Percentiles rank a stretch among this genome's conserved stretches.
phyloP scores from a whole-genome alignment of 2,113 vertebrate species.

The Malurus melanocephalus region DNA sequence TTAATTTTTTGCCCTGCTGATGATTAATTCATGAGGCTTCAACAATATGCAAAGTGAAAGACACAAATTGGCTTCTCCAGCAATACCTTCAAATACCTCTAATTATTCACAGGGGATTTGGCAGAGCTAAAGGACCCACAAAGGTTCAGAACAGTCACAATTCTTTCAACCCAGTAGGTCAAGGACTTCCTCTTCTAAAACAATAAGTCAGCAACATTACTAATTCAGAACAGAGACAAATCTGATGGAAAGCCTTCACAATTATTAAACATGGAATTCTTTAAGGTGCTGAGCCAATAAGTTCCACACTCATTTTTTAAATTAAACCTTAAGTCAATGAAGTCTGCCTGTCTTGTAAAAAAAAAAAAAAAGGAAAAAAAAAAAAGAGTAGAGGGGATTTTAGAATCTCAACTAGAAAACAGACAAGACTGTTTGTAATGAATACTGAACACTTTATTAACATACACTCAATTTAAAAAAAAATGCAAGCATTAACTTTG shows the following conservation, averaged over 20 bases:
- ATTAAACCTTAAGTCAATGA: slow-evolving; percentile 79
- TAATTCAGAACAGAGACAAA: slow-evolving; percentile 73
- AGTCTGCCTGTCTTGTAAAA: slow-evolving; percentile 63
- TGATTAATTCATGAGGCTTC: slow-evolving; percentile 84
- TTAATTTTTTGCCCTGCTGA: slow-evolving; percentile 79
- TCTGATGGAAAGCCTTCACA: slow-evolving; percentile 74
- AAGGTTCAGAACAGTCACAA: slow-evolving; percentile 77
- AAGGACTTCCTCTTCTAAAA: slow-evolving; percentile 79
- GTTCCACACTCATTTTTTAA: slow-evolving; percentile 66
- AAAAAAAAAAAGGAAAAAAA: neutral
- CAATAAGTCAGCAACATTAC: slow-evolving; percentile 80
- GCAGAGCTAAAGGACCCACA: slow-evolving; percentile 75
- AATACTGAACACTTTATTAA: slow-evolving; percentile 70
- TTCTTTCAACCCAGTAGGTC: slow-evolving; percentile 79
- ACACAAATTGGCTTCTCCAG: slow-evolving; percentile 81
- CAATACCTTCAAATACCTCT: slow-evolving; percentile 81
- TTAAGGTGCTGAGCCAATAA: slow-evolving; percentile 75
- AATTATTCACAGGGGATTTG: slow-evolving; percentile 81
- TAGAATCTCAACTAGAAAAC: slow-evolving; percentile 65
- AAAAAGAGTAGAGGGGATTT: slow-evolving; percentile 48
- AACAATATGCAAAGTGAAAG: slow-evolving; percentile 84
- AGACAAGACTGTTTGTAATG: slow-evolving; percentile 64
- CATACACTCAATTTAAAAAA: slow-evolving; percentile 34
- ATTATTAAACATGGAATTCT: slow-evolving; percentile 74
- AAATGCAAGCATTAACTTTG: slow-evolving; percentile 47